Evolutionary conservation across 2,797 vertebrate species (phyloP), one percentile per base, ranked within the genome.

Genomic region (Columba guinea): DNA sequence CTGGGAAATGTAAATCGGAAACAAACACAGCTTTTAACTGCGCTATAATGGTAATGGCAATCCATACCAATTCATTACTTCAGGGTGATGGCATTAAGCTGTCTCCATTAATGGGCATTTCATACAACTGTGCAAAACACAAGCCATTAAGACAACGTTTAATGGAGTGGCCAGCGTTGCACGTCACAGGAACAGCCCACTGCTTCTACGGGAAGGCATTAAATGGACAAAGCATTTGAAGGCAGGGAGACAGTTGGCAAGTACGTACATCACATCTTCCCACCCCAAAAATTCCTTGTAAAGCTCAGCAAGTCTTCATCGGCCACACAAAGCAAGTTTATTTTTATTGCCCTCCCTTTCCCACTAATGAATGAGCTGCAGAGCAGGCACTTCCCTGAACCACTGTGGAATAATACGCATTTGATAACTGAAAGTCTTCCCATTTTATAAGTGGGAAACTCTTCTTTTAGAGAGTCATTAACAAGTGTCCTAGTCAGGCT

Each of bases 51-150:
- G 93, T 93, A 98, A 97, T 85, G 95, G 97, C 98, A 97, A 98
- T 98, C 98, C 96, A 98, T 98, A 96, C 80, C 96, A 92, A 97
- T 98, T 98, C 96, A 98, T 99, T 98, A 98, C 95, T 94, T 97
- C 52, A 85, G 96, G 97, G 96, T 93, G 94, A 96, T 68, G 93
- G 79, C 93, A 93, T 91, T 94, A 97, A 98, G 96, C 87, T 95
- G 84, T 76, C 90, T 94, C 90, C 90, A 92, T 95, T 95, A 80
- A 96, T 35, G 95, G 71, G 90, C 90, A 80, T 89, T 96, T 97
- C 93, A 84, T 68, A 93, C 84, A 95, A 90, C 82, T 75, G 79
- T 1, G 1, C 64, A 87, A 55, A 93, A 51, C 89, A 87, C 84
- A 75, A 65, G 77, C 94, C 95, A 93, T 96, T 95, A 96, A 89